These are phyloP conservation scores for Itoplectis maculator DNA, from an alignment of 2,888 invertebrate species.

Conservation along the genomic window DNA sequence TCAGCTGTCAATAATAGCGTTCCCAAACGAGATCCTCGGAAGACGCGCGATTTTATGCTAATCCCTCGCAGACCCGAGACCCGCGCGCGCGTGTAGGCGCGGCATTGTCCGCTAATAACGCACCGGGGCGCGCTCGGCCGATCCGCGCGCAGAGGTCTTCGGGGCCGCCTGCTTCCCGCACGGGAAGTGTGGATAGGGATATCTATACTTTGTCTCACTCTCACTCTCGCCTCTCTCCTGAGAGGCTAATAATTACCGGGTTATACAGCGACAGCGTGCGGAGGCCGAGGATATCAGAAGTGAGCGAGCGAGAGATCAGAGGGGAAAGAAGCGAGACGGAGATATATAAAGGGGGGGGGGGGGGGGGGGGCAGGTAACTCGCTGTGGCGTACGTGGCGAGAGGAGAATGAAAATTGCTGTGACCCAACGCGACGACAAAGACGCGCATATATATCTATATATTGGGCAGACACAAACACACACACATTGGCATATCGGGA, in stretches of 20 bases:
- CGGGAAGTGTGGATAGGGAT: constrained; percentile 25
- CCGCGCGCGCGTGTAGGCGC: constrained; percentile 70
- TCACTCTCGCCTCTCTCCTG: constrained; percentile 49
- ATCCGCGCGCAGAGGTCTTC: background rate
- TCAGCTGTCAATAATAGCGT: constrained; percentile 69
- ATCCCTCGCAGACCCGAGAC: constrained; percentile 42
- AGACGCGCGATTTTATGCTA: constrained; percentile 80
- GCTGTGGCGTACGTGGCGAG: constrained; percentile 41
- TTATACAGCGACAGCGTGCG: constrained; percentile 56
- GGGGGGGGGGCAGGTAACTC: constrained; percentile 47
- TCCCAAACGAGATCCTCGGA: constrained; percentile 60
- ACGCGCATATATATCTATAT: constrained; percentile 14
- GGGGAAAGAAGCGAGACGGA: constrained; percentile 34
- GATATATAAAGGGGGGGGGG: constrained; percentile 39
- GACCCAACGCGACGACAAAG: constrained; percentile 63
- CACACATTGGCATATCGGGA: background rate
- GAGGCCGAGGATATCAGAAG: constrained; percentile 21
- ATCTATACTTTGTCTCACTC: constrained; percentile 11
- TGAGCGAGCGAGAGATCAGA: constrained; percentile 36
- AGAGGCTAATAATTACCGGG: constrained; percentile 77
- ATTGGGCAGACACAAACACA: too few relatives aligned
- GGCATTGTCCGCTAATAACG: constrained; percentile 81
- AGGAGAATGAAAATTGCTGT: constrained; percentile 76
- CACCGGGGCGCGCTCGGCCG: constrained; percentile 53
- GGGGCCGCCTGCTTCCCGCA: background rate